These are phyloP conservation scores for Brachypalpus laphriformis DNA, from an alignment of 2,888 invertebrate genomes.

Conservation along the genomic window DNA sequence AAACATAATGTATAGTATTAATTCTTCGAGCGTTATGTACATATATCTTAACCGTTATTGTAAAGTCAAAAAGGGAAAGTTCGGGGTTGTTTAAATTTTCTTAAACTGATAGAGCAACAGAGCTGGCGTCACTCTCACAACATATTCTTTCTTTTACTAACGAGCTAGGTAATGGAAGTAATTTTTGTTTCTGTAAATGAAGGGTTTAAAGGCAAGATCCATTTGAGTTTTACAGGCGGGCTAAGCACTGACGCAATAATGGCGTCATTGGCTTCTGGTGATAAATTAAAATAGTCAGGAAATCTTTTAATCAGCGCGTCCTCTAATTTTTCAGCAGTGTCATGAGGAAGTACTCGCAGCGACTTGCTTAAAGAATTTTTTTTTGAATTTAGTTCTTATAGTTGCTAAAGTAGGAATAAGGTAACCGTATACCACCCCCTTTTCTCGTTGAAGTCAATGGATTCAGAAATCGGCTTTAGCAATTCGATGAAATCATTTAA, in stretches of 20 bases:
- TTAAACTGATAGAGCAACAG: background rate
- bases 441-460: constrained; percentile 1
- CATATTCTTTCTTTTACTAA: background rate
- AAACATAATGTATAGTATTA: background rate
- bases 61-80: background rate
- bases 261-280: background rate
- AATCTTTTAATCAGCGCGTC: background rate
- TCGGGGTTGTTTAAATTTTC: background rate
- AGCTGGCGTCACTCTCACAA: background rate
- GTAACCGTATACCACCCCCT: background rate
- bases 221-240: background rate
- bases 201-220: background rate
- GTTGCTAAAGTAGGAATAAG: constrained; percentile 15
- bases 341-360: background rate
- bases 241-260: background rate
- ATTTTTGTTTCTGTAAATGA: background rate
- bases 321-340: background rate
- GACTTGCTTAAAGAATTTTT: background rate
- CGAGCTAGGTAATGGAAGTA: no score
- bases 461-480: background rate
- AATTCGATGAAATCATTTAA: background rate
- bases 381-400: background rate
- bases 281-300: background rate
- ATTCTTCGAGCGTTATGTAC: background rate
- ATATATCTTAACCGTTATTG: background rate